Conservation (phyloP, 2,888 invertebrate species). For the Amblyjoppa proteus region DNA sequence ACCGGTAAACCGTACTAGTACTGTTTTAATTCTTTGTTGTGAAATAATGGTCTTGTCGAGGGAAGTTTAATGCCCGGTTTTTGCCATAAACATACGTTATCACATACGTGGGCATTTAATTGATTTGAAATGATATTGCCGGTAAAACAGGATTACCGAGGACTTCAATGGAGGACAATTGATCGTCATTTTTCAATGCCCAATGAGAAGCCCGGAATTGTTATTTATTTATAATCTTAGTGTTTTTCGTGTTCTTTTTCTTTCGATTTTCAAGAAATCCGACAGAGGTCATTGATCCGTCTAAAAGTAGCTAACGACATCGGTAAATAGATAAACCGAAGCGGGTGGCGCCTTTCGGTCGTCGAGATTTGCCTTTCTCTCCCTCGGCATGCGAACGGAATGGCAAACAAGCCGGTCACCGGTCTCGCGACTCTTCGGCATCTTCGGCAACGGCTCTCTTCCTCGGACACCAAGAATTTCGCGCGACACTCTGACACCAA, state of each 20-base stretch:
- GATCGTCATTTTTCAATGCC: too few species aligned
- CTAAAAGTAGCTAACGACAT: constrained; percentile 70
- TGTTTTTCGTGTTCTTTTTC: neutral
- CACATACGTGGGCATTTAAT: too few species aligned
- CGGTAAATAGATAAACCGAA: constrained; percentile 47
- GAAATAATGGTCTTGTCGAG: too few species aligned
- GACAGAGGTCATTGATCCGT: constrained; percentile 56
- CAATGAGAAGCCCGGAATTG: too few species aligned
- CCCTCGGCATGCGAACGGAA: constrained; percentile 63
- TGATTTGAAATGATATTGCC: constrained; percentile 22
- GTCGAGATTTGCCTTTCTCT: constrained; percentile 61
- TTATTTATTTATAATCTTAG: too few species aligned
- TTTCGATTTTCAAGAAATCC: neutral
- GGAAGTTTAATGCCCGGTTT: too few species aligned
- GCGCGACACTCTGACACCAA: constrained; percentile 50
- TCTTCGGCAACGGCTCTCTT: neutral
- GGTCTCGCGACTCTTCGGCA: neutral
- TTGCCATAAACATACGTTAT: too few species aligned
- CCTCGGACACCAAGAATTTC: constrained; percentile 37
- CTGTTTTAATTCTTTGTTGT: too few species aligned
- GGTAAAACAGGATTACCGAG: constrained; percentile 48
- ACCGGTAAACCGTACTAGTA: too few species aligned
- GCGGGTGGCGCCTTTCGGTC: constrained; percentile 69
- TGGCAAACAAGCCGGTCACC: constrained; percentile 64
- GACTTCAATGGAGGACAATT: neutral